A percentile compares a stretch with the other conserved stretches of the same genome.
Evolutionary conservation across 2,888 invertebrate genomes (phyloP).

Genomic region (Aleiodes leptofemur): DNA sequence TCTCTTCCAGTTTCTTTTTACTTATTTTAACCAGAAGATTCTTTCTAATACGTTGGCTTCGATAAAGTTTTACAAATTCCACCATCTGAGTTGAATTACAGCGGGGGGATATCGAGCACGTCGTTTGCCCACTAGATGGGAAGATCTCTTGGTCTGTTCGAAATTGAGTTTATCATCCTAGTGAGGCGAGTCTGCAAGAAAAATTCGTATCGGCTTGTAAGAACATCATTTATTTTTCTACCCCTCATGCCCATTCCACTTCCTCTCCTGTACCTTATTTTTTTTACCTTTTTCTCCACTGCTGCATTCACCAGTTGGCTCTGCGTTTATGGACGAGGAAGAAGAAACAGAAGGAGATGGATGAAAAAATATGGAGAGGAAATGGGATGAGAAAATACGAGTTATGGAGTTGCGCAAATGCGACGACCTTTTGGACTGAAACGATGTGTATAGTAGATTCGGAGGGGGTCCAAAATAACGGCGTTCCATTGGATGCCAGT

Average conservation of each 20-base stretch:
- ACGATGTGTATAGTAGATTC: constrained; percentile 7
- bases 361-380: neutral
- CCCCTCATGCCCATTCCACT: constrained; percentile 1
- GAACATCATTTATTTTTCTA: constrained; percentile 19
- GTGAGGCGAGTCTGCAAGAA: constrained; percentile 23
- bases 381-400: constrained; percentile 16
- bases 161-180: constrained; percentile 33
- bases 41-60: constrained; percentile 39
- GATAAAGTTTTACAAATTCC: constrained; percentile 56
- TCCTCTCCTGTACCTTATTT: neutral
- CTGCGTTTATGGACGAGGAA: neutral
- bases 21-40: constrained; percentile 5
- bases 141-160: constrained; percentile 33
- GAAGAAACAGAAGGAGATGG: constrained; percentile 4
- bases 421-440: constrained; percentile 10
- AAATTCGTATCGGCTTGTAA: constrained; percentile 20
- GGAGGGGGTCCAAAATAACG: neutral
- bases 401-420: constrained; percentile 20
- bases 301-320: constrained; percentile 16
- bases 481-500: constrained; percentile 13
- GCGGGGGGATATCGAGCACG: constrained; percentile 41
- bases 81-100: constrained; percentile 48
- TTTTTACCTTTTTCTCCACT: neutral
- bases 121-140: constrained; percentile 30
- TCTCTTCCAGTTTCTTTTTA: neutral